Percentiles rank a stretch among this genome's conserved stretches.
Evolutionary conservation across 1,140 invertebrate genomes (phyloP).

Genomic region (Apis dorsata): DNA sequence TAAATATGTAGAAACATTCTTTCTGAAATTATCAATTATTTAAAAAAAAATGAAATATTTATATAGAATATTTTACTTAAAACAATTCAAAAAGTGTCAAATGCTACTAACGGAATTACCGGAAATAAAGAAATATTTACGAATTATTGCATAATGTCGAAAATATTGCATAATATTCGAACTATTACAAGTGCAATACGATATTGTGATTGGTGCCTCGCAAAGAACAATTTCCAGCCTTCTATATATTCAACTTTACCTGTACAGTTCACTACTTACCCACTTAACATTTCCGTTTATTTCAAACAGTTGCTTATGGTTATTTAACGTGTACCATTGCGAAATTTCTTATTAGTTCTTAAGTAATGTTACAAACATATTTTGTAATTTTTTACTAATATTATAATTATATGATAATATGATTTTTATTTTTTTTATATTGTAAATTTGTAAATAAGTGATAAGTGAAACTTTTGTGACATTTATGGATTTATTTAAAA

Average conservation of each 20-base stretch:
- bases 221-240: slow-evolving; percentile 21
- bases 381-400: background rate
- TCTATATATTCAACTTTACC: slow-evolving; percentile 17
- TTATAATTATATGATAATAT: background rate
- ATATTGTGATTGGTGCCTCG: slow-evolving; percentile 19
- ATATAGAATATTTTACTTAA: background rate
- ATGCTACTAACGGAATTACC: background rate
- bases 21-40: too few relatives aligned
- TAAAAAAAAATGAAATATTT: background rate
- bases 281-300: slow-evolving; percentile 41
- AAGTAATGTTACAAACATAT: background rate
- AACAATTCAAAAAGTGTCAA: background rate
- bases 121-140: slow-evolving; percentile 14
- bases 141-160: background rate
- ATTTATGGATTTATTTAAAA: background rate
- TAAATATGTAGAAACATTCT: too few relatives aligned
- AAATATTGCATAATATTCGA: slow-evolving; percentile 24
- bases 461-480: background rate
- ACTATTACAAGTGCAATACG: background rate
- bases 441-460: background rate
- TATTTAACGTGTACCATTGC: background rate
- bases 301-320: slow-evolving; percentile 23
- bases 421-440: background rate
- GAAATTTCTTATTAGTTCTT: background rate
- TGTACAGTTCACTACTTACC: slow-evolving; percentile 5